Evolutionary conservation across 2,888 invertebrate species (phyloP).

Genomic region (Cryptocheilus praepositus): DNA sequence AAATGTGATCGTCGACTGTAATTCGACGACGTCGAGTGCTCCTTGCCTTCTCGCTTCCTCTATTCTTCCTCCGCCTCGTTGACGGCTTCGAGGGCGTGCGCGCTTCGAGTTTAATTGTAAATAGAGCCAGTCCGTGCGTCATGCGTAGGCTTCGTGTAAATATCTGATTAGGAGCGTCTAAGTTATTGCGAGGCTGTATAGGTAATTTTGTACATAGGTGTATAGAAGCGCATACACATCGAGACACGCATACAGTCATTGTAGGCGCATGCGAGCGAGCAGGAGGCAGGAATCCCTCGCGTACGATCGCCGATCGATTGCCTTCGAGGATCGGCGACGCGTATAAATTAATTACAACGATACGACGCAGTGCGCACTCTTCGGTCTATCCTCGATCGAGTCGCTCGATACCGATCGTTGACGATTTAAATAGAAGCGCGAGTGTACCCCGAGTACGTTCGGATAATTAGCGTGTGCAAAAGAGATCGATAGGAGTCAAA

Average conservation of each 20-base stretch:
- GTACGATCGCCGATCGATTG: constrained; percentile 1
- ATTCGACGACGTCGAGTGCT: neutral
- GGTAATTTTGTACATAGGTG: constrained; percentile 25
- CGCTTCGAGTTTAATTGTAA: neutral
- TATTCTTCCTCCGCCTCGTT: neutral
- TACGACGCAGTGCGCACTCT: neutral
- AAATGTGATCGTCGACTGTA: constrained; percentile 10
- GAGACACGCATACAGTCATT: neutral
- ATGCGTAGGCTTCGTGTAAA: constrained; percentile 1
- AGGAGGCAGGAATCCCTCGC: constrained; percentile 1
- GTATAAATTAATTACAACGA: constrained; percentile 3
- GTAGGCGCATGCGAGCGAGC: neutral
- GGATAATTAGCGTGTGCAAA: too few relatives aligned
- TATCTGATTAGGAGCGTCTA: constrained; percentile 25
- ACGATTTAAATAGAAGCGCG: too few relatives aligned
- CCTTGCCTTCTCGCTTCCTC: neutral
- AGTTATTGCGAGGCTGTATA: constrained; percentile 53
- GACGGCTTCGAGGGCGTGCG: neutral
- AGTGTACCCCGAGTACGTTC: too few relatives aligned
- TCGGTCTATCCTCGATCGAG: too few relatives aligned
- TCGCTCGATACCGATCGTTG: too few relatives aligned
- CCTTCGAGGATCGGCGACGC: neutral
- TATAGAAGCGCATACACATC: neutral
- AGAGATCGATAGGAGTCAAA: too few relatives aligned
- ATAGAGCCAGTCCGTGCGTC: constrained; percentile 4